A percentile compares a stretch with the other conserved stretches of the same genome.
Conservation (phyloP, 2,113 vertebrate genomes). For the Lampris megalopsis region DNA sequence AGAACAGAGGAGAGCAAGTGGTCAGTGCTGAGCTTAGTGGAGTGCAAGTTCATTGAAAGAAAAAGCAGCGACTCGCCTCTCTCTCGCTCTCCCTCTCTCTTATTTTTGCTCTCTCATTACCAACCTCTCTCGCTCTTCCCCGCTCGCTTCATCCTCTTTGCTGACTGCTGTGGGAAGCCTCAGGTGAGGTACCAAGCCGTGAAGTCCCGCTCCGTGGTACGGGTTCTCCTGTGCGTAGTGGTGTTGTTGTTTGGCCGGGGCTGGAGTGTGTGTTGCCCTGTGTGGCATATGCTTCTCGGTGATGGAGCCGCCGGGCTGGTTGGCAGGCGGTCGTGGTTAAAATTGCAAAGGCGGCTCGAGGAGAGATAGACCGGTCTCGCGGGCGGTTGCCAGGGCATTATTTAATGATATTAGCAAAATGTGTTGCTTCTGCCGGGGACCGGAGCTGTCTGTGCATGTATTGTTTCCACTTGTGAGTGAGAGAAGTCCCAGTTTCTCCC, state of each 20-base stretch:
- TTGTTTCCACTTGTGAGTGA: constrained; percentile 2
- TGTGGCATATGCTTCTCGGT: constrained; percentile 31
- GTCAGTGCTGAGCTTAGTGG: no score
- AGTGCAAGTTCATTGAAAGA: neutral
- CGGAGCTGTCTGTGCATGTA: constrained; percentile 32
- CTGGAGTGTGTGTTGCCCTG: constrained; percentile 2
- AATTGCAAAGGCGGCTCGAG: constrained; percentile 2
- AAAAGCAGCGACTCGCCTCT: constrained; percentile 37
- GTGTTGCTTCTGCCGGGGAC: neutral
- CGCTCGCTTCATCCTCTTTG: constrained; percentile 6
- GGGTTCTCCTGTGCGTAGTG: neutral
- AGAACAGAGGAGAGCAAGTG: neutral
- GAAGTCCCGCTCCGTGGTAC: neutral
- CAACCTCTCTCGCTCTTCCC: neutral
- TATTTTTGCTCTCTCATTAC: neutral
- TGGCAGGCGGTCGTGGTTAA: constrained; percentile 7
- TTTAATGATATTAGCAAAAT: constrained; percentile 27
- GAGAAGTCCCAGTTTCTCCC: no score
- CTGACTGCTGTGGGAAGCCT: constrained; percentile 26
- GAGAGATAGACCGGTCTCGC: constrained; percentile 30
- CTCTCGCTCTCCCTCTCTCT: constrained; percentile 9
- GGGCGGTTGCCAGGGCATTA: constrained; percentile 49
- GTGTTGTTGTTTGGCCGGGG: neutral
- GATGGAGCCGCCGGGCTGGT: constrained; percentile 25
- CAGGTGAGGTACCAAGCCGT: constrained; percentile 54